Base-by-base conservation (phyloP, 30 jellyfish, hydroid and myxozoan genomes). In the Pseudorhiza aurosa region DNA sequence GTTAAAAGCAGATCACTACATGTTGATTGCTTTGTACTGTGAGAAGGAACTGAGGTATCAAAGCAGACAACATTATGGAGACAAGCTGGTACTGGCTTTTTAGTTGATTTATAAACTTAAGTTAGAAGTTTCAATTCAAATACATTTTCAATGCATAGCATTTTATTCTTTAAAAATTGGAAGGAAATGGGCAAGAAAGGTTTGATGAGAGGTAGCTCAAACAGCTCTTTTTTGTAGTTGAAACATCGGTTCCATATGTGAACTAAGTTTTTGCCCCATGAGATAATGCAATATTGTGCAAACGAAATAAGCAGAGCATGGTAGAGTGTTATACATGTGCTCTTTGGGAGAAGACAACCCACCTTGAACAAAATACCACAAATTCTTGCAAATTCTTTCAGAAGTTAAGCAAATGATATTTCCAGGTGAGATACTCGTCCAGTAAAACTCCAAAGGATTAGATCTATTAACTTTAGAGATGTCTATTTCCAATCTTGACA, bases 181-280 rank as follows among this genome's bases (percentile, higher is more conserved):
- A 57, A 57, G 71, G 71, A 28, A 57, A 3, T 25, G 71, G 9
- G 71, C 71, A 57, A 57, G 71, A 17, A 57, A 57, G 11, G 39
- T 28, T 57, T 57, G 71, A 57, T 57, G 39, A 22, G 71, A 57
- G 39, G 25, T 57, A 0, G 71, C 71, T 4, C 71, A 5, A 8
- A 57, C 39, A 57, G 71, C 71, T 21, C 39, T 57, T 11, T 57
- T 57, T 28, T 57, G 39, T 18, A 11, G 44, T 57, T 57, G 6
- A 15, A 57, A 57, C 26, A 11, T 3, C 25, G 71, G 71, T 28
- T 57, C 71, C 10, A 21, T 10, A 28, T 57, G 25, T 57, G 37
- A 21, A 57, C 3, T 28, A 2, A 46, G 14, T 40, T 46, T 46
- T 46, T 5, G 60, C 15, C 60, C 60, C 60, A 24, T 12, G 19